phyloP scores from a whole-genome alignment of 1,140 invertebrate genomes.

The Phymastichus coffea region DNA sequence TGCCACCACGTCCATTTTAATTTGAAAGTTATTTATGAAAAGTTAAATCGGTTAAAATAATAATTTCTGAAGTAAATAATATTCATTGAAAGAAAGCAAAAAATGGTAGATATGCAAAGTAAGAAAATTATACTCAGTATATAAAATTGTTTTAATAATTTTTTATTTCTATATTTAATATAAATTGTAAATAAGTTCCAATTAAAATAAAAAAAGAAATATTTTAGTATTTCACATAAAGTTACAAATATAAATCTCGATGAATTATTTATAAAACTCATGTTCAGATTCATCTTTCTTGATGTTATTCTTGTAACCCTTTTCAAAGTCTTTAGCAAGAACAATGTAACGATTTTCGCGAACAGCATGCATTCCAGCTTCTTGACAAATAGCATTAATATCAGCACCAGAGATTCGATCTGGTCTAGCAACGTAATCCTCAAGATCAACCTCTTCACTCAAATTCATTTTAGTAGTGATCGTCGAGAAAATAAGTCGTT shows the following conservation, averaged over 20 bases:
- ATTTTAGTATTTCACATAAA: constrained; percentile 8
- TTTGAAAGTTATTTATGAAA: too few relatives aligned
- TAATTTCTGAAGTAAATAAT: too few relatives aligned
- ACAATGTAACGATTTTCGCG: constrained; percentile 99
- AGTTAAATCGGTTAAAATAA: too few relatives aligned
- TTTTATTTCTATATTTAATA: constrained; percentile 14
- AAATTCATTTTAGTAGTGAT: constrained; percentile 99
- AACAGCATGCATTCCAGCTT: constrained; percentile 94
- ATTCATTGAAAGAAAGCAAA: neutral
- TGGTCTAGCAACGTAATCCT: constrained; percentile 97
- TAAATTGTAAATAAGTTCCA: constrained; percentile 21
- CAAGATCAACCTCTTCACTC: constrained; percentile 98
- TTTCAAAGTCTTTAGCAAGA: constrained; percentile 98
- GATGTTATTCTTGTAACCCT: constrained; percentile 99
- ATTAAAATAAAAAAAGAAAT: constrained; percentile 16
- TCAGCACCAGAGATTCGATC: constrained; percentile 99
- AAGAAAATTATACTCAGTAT: too few relatives aligned
- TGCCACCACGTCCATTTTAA: too few relatives aligned
- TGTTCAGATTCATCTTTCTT: constrained; percentile 99
- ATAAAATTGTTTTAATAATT: neutral
- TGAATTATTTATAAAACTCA: constrained; percentile 96
- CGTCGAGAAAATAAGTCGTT: constrained; percentile 96
- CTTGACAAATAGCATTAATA: constrained; percentile 99
- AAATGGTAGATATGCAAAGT: too few relatives aligned
- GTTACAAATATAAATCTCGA: neutral